Percentiles rank a stretch among this genome's conserved stretches.
phyloP scores from a whole-genome alignment of 2,888 invertebrate genomes.

The Drosophila dives region DNA sequence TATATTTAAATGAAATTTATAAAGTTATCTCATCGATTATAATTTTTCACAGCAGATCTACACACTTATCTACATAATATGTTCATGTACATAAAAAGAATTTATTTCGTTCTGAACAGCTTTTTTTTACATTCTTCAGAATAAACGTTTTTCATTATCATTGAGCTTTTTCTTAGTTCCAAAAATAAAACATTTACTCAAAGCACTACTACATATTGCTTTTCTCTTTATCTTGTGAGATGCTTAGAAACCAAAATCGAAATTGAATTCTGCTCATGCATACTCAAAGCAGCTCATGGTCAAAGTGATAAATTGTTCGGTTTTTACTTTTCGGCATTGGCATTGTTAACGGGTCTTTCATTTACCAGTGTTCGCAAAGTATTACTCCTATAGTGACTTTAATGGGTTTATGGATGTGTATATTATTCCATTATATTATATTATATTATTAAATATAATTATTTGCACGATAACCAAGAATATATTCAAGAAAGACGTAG shows the following conservation, averaged over 20 bases:
- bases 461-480: neutral
- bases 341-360: conserved; percentile 31
- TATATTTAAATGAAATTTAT: neutral
- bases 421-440: neutral
- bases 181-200: conserved; percentile 75
- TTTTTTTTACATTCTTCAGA: conserved; percentile 59
- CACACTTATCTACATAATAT: conserved; percentile 28
- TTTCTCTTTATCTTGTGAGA: conserved; percentile 43
- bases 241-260: conserved; percentile 46
- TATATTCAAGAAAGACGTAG: neutral
- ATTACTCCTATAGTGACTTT: neutral
- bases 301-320: conserved; percentile 69
- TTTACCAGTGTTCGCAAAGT: conserved; percentile 2
- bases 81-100: conserved; percentile 39
- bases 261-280: conserved; percentile 70
- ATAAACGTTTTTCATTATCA: conserved; percentile 65
- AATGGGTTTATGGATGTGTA: neutral
- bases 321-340: conserved; percentile 41
- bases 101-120: conserved; percentile 45
- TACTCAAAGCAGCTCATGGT: conserved; percentile 78
- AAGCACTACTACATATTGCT: conserved; percentile 56
- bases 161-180: conserved; percentile 73
- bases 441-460: neutral
- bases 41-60: too few species aligned
- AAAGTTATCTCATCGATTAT: neutral